Evolutionary conservation across 2,888 invertebrate species (phyloP).

Genomic region (Drosophila limbata): DNA sequence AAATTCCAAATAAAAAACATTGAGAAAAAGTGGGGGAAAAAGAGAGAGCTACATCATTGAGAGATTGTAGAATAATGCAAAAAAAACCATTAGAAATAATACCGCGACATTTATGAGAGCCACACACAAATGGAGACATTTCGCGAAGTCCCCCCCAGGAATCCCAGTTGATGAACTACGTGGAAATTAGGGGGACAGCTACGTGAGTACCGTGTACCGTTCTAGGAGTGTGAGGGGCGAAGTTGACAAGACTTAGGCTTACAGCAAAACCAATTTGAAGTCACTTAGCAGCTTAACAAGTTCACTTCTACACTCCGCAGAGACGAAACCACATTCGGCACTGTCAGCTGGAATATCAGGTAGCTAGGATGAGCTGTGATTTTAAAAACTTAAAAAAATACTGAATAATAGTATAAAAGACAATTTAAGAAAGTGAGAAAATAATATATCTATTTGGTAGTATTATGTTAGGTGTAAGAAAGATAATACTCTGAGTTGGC

Average conservation of each 20-base stretch:
- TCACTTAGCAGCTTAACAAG: constrained; percentile 55
- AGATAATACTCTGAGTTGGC: too few species aligned
- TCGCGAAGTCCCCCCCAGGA: constrained; percentile 8
- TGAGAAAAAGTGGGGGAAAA: neutral
- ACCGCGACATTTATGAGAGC: constrained; percentile 68
- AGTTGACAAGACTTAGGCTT: constrained; percentile 41
- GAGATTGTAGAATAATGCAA: constrained; percentile 41
- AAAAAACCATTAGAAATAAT: constrained; percentile 40
- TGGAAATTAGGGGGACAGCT: constrained; percentile 16
- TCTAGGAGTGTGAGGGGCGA: neutral
- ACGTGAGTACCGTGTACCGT: too few species aligned
- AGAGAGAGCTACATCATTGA: constrained; percentile 19
- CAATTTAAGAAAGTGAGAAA: too few species aligned
- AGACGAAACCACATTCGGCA: constrained; percentile 8
- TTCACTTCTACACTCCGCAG: constrained; percentile 16
- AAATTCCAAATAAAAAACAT: constrained; percentile 61
- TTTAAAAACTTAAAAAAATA: neutral
- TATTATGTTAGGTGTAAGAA: too few species aligned
- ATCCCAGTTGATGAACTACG: constrained; percentile 38
- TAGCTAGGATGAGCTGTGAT: neutral
- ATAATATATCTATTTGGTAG: too few species aligned
- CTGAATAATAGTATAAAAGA: too few species aligned
- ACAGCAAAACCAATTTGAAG: constrained; percentile 49
- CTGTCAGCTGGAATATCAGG: neutral
- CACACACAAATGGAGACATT: constrained; percentile 49